phyloP scores from a whole-genome alignment of 2,113 vertebrate genomes.

The Corythoichthys intestinalis region DNA sequence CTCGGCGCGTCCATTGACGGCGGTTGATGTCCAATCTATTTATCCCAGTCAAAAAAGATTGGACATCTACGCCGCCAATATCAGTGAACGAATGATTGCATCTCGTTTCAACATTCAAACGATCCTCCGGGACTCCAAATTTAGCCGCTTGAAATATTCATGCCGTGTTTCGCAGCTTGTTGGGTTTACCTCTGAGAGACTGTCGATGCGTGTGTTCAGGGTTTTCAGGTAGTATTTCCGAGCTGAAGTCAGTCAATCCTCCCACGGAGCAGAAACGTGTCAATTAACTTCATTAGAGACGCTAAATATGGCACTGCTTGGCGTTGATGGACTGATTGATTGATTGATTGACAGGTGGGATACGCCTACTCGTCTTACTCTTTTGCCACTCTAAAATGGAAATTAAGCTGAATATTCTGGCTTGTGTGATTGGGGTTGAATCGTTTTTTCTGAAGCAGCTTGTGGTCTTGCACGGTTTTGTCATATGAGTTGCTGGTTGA shows the following conservation, averaged over 20 bases:
- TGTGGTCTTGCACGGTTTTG: no score
- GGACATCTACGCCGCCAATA: no score
- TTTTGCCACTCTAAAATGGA: neutral
- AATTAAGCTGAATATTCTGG: neutral
- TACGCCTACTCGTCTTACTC: no score
- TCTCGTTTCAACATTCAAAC: constrained; percentile 55
- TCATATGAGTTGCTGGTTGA: no score
- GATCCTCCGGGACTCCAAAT: constrained; percentile 48
- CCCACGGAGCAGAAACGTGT: neutral
- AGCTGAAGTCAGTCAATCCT: constrained; percentile 13
- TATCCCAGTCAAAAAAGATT: no score
- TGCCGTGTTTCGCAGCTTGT: constrained; percentile 42
- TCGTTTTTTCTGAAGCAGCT: no score
- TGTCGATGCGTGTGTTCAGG: constrained; percentile 1
- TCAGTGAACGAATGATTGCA: neutral
- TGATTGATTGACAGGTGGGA: neutral
- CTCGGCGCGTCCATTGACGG: no score
- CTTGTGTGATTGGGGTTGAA: no score
- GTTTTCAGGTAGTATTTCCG: constrained; percentile 48
- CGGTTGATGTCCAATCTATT: no score
- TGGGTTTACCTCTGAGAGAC: constrained; percentile 30
- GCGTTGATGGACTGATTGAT: neutral
- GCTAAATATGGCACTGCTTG: neutral
- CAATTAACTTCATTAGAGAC: neutral
- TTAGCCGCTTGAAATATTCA: constrained; percentile 69